These are phyloP conservation scores for Monoplex corrugatus DNA, from an alignment of 2,888 invertebrate species.

Conservation along the genomic window DNA sequence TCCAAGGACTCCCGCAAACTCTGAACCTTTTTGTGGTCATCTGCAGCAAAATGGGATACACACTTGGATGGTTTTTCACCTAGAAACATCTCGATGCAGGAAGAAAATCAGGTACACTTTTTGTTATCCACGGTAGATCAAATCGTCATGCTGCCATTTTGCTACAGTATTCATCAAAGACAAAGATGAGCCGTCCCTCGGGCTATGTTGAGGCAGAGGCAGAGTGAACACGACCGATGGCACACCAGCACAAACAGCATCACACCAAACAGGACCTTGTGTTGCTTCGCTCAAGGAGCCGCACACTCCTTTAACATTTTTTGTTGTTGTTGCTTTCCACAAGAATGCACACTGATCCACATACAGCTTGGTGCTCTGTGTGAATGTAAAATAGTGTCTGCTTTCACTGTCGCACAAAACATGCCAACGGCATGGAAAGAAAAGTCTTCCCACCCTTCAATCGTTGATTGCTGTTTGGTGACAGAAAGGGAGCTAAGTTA, in stretches of 20 bases:
- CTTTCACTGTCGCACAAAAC: background rate
- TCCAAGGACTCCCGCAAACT: background rate
- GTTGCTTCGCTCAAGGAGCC: background rate
- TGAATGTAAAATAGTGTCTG: background rate
- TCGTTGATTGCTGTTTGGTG: background rate
- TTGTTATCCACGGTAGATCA: constrained; percentile 17
- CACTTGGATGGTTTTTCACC: constrained; percentile 21
- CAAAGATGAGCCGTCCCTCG: background rate
- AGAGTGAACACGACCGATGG: constrained; percentile 17
- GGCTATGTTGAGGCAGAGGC: too few species aligned
- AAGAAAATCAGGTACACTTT: constrained; percentile 18
- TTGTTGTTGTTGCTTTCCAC: background rate
- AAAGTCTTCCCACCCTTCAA: background rate
- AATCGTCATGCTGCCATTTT: constrained; percentile 20
- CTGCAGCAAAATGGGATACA: constrained; percentile 1
- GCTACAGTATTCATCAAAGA: constrained; percentile 19
- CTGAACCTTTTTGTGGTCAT: background rate
- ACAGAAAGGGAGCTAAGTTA: background rate
- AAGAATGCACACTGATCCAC: background rate
- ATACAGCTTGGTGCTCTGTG: background rate
- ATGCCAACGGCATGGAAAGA: background rate
- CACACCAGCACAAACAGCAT: background rate
- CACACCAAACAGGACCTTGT: background rate
- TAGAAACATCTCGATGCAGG: constrained; percentile 18
- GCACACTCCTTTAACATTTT: background rate